phyloP scores from a whole-genome alignment of 2,113 vertebrate genomes.

The Microtus richardsoni region DNA sequence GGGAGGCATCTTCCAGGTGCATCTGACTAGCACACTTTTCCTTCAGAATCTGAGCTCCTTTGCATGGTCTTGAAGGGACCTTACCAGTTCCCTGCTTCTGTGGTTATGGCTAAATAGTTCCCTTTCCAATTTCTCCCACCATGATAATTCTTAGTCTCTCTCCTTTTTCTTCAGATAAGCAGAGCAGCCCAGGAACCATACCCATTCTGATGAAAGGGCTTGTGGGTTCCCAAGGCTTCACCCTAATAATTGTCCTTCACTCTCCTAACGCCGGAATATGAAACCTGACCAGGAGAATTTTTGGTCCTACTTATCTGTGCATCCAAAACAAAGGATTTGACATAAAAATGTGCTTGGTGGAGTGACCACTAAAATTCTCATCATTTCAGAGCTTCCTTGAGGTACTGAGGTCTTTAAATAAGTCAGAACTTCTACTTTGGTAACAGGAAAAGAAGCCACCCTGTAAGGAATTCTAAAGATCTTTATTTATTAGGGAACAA shows the following conservation, averaged over 20 bases:
- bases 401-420: not conserved
- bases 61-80: not conserved
- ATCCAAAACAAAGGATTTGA: not conserved
- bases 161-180: not conserved
- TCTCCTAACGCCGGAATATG: not conserved
- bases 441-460: not conserved
- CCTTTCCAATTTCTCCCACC: not conserved
- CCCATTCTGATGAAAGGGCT: not conserved
- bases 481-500: not conserved
- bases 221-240: not conserved
- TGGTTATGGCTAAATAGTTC: not conserved
- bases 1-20: not conserved
- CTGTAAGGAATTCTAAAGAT: constrained; percentile 32
- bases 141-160: not conserved
- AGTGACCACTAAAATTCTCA: constrained; percentile 17
- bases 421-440: not conserved
- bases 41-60: not conserved
- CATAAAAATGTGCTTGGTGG: not conserved
- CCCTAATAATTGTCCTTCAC: not conserved
- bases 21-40: not conserved
- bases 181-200: not conserved
- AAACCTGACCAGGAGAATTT: not conserved
- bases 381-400: constrained; percentile 25
- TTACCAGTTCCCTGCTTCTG: not conserved
- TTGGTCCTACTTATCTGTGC: not conserved